A percentile compares a stretch with the other conserved stretches of the same genome.
Conservation (phyloP, 2,113 vertebrate genomes). For the Phylloscopus trochilus region DNA sequence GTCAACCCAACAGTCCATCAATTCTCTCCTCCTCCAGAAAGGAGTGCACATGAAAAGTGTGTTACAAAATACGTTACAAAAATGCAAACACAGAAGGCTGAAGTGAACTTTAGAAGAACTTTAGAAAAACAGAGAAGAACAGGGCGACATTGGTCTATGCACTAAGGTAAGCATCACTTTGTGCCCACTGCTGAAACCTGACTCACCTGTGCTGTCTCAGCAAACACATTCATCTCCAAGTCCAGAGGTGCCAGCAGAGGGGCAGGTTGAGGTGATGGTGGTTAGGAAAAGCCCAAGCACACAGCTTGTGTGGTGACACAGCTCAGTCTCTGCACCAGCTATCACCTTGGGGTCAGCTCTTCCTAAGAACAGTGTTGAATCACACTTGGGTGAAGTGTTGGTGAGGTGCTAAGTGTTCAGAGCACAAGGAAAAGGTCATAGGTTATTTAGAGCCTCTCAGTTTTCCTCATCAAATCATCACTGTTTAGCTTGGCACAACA, state of each 20-base stretch:
- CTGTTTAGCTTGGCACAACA: not conserved
- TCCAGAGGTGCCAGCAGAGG: not conserved
- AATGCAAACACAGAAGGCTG: too few species aligned
- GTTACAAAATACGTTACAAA: too few species aligned
- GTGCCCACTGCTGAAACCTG: not conserved
- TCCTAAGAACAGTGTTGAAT: not conserved
- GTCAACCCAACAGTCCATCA: too few species aligned
- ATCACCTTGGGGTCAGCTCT: not conserved
- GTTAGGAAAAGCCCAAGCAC: not conserved
- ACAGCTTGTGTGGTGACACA: not conserved
- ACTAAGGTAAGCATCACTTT: not conserved
- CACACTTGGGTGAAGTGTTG: not conserved
- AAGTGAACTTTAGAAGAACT: too few species aligned
- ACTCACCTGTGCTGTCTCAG: not conserved
- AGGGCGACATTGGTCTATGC: accelerated
- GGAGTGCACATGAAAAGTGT: too few species aligned
- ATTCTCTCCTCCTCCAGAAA: too few species aligned
- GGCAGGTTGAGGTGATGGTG: not conserved
- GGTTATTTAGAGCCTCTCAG: not conserved
- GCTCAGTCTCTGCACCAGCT: not conserved
- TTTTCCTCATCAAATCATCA: not conserved
- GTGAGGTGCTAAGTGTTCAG: not conserved
- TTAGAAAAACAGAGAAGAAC: too few species aligned
- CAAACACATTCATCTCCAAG: not conserved
- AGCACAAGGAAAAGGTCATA: not conserved